phyloP scores from a whole-genome alignment of 2,888 invertebrate genomes.

The Auanema freiburgensis region DNA sequence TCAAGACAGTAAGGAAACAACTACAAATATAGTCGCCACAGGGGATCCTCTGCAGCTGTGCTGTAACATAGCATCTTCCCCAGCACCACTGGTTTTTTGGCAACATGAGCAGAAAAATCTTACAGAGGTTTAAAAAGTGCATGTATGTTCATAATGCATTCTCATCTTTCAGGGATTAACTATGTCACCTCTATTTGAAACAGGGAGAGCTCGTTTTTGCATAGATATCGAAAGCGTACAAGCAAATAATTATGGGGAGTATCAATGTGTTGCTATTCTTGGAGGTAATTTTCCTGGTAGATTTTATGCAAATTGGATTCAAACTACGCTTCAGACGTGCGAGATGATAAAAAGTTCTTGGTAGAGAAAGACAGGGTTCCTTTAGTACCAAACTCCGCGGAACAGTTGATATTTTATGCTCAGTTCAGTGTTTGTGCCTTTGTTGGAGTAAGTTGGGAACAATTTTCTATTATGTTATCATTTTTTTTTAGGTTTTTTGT shows the following conservation, averaged over 20 bases:
- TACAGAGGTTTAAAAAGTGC: conserved; percentile 12
- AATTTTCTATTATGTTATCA: neutral
- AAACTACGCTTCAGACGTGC: conserved; percentile 14
- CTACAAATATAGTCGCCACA: conserved; percentile 22
- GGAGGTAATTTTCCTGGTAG: conserved; percentile 19
- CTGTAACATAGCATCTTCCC: conserved; percentile 34
- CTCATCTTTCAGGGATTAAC: conserved; percentile 29
- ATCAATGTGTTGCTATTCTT: conserved; percentile 31
- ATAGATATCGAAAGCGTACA: conserved; percentile 26
- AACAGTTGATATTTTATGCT: conserved; percentile 35
- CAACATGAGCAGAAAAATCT: conserved; percentile 34
- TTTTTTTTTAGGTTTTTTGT: neutral
- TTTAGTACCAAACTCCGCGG: conserved; percentile 33
- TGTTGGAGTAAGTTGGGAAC: conserved; percentile 21
- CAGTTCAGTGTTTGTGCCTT: conserved; percentile 40
- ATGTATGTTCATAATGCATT: neutral
- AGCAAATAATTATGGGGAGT: conserved; percentile 30
- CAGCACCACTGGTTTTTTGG: conserved; percentile 34
- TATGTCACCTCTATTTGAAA: conserved; percentile 31
- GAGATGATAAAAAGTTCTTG: conserved; percentile 26
- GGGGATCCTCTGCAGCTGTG: conserved; percentile 32
- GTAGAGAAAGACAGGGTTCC: conserved; percentile 39
- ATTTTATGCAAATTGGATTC: neutral
- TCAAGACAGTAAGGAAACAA: neutral
- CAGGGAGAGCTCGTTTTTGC: conserved; percentile 35